Evolutionary conservation across 2,797 vertebrate genomes (phyloP).

Genomic region (Natrix natrix): DNA sequence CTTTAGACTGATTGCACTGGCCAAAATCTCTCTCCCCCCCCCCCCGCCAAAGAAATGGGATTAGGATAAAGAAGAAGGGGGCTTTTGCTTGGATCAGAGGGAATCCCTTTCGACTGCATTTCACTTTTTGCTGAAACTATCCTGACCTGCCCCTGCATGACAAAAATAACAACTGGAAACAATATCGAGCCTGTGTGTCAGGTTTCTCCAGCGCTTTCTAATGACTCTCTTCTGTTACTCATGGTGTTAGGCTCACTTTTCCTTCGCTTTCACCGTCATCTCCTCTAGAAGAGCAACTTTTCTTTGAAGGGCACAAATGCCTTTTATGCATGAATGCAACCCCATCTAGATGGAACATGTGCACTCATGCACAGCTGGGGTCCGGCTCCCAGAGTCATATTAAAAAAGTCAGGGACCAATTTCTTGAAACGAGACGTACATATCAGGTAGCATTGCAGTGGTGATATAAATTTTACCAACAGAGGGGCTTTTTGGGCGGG

Average conservation of each 20-base stretch:
- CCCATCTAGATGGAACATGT: not conserved
- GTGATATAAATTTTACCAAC: rapidly evolving
- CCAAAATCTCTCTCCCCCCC: not conserved
- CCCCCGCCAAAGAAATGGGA: not conserved
- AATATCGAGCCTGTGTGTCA: rapidly evolving
- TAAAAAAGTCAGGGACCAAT: not conserved
- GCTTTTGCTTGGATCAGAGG: not conserved
- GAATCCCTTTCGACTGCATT: not conserved
- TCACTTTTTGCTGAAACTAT: not conserved
- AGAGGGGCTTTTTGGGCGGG: rapidly evolving
- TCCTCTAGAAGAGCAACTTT: slow-evolving; percentile 48
- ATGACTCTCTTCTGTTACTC: rapidly evolving
- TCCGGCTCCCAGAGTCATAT: not conserved
- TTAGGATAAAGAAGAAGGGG: not conserved
- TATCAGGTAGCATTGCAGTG: rapidly evolving
- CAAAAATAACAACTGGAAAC: not conserved
- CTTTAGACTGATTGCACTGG: not conserved
- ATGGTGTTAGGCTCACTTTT: not conserved
- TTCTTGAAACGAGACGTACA: not conserved
- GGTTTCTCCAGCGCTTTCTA: rapidly evolving
- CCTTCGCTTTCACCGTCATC: not conserved
- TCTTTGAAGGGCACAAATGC: slow-evolving; percentile 57
- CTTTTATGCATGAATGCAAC: slow-evolving; percentile 45
- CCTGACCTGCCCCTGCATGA: not conserved
- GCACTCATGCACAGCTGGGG: slow-evolving; percentile 31